Base-by-base conservation (phyloP, 2,113 vertebrate species). In the Apus apus region DNA sequence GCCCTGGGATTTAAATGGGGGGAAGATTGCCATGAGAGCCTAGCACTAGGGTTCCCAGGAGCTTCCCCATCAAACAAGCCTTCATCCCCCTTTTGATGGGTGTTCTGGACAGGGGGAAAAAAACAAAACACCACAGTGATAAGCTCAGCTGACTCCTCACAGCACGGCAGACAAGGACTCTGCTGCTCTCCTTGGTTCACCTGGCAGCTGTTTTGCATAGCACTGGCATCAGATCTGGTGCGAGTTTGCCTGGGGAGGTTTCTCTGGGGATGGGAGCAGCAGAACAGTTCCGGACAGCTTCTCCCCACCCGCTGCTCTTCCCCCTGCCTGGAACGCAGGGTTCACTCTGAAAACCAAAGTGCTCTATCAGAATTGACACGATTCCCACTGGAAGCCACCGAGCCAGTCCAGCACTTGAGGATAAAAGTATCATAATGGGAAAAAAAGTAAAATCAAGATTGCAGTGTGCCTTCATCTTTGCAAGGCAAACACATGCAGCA, bases 221-320 rank as follows among this genome's bases (percentile, higher is more conserved):
- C 72, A 80, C 91, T 98, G 98, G 98, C 97, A 98, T 90, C 92
- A 85, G 60, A 89, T 79, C 92, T 97, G 96, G 72, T 97, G 95
- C 91, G 97, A 98, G 96, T 97, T 97, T 91, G 98, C 98, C 98
- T 91, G 96, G 95, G 97, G 97, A 97, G 92, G 85, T 96, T 97
- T 98, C 97, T 98, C 98, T 97, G 96, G 97, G 96, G 93, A 96
- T 97, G 97, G 93, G 95, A 97, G 94, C 80, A 84, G 64, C 46
- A 65, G 79, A 85, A 82, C 96, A 95, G 94, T 98, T 93, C 97
- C 4, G 96, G 97, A 87, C 79, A 74, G 96, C 96, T 93, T 86
- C 94, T 74, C 93, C 81, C 76, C 61, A 43, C 70, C 75, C 34
- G 13, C 76, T 92, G 74, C 84, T 38, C 4, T 78, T 79, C 71